phyloP scores from a whole-genome alignment of 2,888 invertebrate species.

The Caenorhabditis uteleia region DNA sequence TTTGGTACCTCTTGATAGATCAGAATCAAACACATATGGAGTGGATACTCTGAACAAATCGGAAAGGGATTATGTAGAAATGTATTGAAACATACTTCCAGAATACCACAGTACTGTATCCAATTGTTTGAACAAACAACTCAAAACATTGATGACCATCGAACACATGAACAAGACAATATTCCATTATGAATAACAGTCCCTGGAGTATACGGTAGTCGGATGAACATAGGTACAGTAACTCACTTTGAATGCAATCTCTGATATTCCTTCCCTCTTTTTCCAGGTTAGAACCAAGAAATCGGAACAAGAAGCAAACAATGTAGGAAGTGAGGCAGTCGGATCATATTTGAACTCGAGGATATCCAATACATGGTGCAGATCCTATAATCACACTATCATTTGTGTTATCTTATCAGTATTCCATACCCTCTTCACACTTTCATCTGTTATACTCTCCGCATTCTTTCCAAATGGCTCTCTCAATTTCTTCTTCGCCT shows the following conservation, averaged over 20 bases:
- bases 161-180: conserved; percentile 61
- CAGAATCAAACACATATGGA: conserved; percentile 65
- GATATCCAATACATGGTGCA: conserved; percentile 22
- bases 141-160: conserved; percentile 60
- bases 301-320: conserved; percentile 31
- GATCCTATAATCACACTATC: conserved; percentile 9
- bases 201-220: conserved; percentile 41
- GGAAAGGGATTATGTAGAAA: background rate
- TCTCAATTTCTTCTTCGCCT: conserved; percentile 1
- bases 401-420: too few species aligned
- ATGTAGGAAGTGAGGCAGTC: conserved; percentile 8
- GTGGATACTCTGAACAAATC: conserved; percentile 16
- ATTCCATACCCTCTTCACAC: conserved; percentile 3
- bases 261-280: conserved; percentile 54
- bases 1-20: conserved; percentile 65
- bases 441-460: conserved; percentile 18
- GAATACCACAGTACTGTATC: conserved; percentile 45
- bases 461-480: conserved; percentile 23
- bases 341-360: conserved; percentile 21
- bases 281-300: conserved; percentile 58
- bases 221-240: too few species aligned
- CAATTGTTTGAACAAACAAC: conserved; percentile 57
- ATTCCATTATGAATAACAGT: conserved; percentile 61
- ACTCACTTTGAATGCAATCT: conserved; percentile 58
- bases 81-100: conserved; percentile 30